Evolutionary conservation across 2,888 invertebrate genomes (phyloP).

Genomic region (Agrochola circellaris): DNA sequence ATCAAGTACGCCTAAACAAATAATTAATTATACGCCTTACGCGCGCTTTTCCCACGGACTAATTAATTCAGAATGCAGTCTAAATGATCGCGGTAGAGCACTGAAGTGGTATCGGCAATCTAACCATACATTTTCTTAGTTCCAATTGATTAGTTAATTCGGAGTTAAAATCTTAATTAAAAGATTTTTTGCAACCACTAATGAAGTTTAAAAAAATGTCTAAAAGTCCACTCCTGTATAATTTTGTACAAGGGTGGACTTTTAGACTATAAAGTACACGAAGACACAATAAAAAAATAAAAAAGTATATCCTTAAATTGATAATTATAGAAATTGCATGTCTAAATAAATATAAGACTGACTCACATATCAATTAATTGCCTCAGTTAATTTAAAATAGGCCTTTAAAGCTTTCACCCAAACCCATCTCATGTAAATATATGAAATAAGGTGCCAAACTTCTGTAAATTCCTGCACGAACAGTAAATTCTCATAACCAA

Average conservation of each 20-base stretch:
- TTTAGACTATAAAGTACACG: too few species aligned
- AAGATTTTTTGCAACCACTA: too few species aligned
- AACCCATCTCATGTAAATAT: not conserved
- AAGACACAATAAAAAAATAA: too few species aligned
- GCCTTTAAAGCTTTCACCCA: not conserved
- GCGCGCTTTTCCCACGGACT: slow-evolving; percentile 38
- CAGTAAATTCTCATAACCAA: not conserved
- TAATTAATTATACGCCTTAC: not conserved
- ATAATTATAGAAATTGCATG: too few species aligned
- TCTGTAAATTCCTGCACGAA: too few species aligned
- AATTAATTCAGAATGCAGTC: slow-evolving; percentile 37
- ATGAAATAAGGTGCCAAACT: not conserved
- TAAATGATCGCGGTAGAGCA: not conserved
- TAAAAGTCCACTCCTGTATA: not conserved
- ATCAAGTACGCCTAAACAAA: not conserved
- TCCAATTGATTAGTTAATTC: not conserved
- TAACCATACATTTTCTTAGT: not conserved
- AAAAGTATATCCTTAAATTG: too few species aligned
- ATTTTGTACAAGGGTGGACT: too few species aligned
- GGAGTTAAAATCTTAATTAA: slow-evolving; percentile 1
- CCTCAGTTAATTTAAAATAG: too few species aligned
- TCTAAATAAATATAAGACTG: too few species aligned
- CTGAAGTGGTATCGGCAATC: not conserved
- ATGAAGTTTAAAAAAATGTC: too few species aligned
- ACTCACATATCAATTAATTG: too few species aligned